A percentile compares a stretch with the other conserved stretches of the same genome.
Evolutionary conservation across 92 coral and sea anemone genomes (phyloP).

Genomic region (Porites divaricata): DNA sequence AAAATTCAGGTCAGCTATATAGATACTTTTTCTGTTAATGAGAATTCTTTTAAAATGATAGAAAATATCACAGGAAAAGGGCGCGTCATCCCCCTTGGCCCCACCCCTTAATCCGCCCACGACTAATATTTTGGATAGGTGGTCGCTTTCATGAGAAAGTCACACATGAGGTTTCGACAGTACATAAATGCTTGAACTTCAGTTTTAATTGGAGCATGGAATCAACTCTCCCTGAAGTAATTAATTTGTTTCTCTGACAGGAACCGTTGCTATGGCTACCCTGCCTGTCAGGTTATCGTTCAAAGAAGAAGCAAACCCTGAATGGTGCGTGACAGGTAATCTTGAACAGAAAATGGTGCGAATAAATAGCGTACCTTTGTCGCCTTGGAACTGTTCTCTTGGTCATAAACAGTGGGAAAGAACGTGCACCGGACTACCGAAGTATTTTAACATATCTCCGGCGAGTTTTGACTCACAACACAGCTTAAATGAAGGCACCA

Average conservation of each 20-base stretch:
- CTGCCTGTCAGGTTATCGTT: constrained; percentile 58
- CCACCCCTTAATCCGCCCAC: no score
- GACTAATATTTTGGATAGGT: no score
- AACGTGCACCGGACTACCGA: constrained; percentile 13
- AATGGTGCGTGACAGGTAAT: constrained; percentile 67
- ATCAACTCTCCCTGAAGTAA: no score
- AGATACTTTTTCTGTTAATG: no score
- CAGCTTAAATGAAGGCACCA: constrained; percentile 28
- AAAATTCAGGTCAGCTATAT: no score
- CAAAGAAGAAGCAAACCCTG: constrained; percentile 47
- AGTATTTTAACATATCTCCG: background rate
- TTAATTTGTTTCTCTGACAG: background rate
- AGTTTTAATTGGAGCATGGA: no score
- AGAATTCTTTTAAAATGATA: no score
- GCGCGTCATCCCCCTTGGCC: no score
- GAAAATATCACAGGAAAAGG: no score
- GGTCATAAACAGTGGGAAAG: background rate
- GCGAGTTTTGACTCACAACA: constrained; percentile 12
- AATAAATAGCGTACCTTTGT: constrained; percentile 12
- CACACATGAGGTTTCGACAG: no score
- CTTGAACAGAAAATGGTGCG: constrained; percentile 41
- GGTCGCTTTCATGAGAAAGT: no score
- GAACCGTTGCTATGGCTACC: constrained; percentile 56
- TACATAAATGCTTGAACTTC: no score
- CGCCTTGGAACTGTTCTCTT: constrained; percentile 32